Percentiles rank a stretch among this genome's conserved stretches.
These are phyloP conservation scores for Hydrolagus affinis DNA, from an alignment of 2,113 vertebrate genomes.

Conservation along the genomic window DNA sequence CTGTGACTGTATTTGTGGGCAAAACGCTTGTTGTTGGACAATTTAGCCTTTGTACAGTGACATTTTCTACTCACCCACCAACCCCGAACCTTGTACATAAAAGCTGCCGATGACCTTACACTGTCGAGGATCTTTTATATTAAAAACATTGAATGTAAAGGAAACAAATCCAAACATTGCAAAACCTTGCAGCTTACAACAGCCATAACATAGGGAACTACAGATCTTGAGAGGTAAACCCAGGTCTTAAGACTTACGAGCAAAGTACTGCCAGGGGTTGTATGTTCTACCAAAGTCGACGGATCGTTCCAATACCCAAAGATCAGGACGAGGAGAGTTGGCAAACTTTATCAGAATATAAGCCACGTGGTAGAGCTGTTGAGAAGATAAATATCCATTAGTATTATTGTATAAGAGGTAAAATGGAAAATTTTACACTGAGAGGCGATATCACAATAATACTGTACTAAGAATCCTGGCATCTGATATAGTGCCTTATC, in stretches of 20 bases:
- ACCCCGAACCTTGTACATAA: too few species aligned
- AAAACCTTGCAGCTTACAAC: background rate
- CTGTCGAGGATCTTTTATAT: too few species aligned
- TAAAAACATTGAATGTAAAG: background rate
- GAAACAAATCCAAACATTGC: background rate
- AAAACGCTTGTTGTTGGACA: background rate
- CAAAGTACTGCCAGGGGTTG: constrained; percentile 87
- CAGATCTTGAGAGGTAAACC: too few species aligned
- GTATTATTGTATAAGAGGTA: background rate
- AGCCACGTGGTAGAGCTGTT: constrained; percentile 84
- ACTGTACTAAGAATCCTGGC: too few species aligned
- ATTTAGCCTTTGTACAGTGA: background rate
- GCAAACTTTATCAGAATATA: constrained; percentile 90
- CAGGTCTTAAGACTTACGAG: constrained; percentile 64
- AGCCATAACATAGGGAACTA: background rate
- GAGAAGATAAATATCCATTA: constrained; percentile 38
- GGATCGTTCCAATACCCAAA: constrained; percentile 85
- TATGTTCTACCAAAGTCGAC: constrained; percentile 78
- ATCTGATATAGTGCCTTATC: too few species aligned
- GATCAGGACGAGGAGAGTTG: constrained; percentile 86
- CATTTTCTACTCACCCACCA: background rate
- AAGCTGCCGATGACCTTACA: too few species aligned
- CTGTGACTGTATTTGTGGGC: background rate
- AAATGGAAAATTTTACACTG: background rate
- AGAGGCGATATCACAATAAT: background rate